Evolutionary conservation across 2,797 vertebrate species (phyloP).

Genomic region (Etheostoma perlongum): DNA sequence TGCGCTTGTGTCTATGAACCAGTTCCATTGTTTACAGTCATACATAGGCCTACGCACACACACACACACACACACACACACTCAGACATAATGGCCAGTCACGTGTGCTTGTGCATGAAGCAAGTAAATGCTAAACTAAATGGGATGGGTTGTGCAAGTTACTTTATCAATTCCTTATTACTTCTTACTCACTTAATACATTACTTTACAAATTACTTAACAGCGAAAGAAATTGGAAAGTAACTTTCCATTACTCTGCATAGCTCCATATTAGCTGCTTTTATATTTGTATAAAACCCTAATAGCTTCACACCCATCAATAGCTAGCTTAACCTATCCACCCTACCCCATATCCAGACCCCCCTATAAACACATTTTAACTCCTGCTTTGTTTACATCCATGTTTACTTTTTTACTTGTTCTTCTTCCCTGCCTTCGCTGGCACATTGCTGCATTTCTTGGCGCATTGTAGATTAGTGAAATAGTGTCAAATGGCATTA

Average conservation of each 20-base stretch:
- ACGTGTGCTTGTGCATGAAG: conserved; percentile 47
- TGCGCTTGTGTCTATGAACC: conserved; percentile 79
- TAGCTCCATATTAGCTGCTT: neutral
- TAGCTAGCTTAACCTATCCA: neutral
- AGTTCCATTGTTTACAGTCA: conserved; percentile 76
- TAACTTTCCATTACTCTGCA: neutral
- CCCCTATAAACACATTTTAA: too few relatives aligned
- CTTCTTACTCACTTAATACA: neutral
- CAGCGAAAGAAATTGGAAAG: neutral
- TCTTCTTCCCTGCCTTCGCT: too few relatives aligned
- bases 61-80: conserved; percentile 42
- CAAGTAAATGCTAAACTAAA: conserved; percentile 13
- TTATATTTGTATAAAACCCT: neutral
- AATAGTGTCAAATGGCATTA: too few relatives aligned
- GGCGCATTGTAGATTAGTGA: too few relatives aligned
- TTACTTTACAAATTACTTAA: conserved; percentile 7
- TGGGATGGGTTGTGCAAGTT: neutral
- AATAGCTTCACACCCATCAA: neutral
- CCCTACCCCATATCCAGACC: too few relatives aligned
- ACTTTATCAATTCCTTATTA: neutral
- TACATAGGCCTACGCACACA: conserved; percentile 40
- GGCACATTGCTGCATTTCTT: too few relatives aligned
- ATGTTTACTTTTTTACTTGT: too few relatives aligned
- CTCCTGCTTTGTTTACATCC: too few relatives aligned
- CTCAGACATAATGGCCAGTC: conserved; percentile 40